These are phyloP conservation scores for Lipotes vexillifer DNA, from an alignment of 2,113 vertebrate species.

Conservation along the genomic window DNA sequence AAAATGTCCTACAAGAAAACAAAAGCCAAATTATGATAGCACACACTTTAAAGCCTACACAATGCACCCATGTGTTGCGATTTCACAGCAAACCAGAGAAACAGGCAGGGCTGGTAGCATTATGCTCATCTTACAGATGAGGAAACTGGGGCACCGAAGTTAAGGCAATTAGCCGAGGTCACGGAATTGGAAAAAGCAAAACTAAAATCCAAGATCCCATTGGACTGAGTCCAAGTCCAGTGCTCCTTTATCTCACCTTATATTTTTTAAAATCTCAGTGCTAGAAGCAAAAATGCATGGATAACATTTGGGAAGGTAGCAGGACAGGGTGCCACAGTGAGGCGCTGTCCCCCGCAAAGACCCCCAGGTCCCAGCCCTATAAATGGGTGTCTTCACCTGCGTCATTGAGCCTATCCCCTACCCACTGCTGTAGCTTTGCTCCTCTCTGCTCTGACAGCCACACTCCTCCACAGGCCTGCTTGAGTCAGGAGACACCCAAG, in stretches of 20 bases:
- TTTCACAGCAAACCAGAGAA: neutral
- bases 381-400: neutral
- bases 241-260: neutral
- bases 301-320: neutral
- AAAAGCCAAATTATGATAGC: neutral
- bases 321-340: neutral
- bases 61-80: accelerated
- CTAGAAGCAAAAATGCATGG: neutral
- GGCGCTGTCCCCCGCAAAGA: neutral
- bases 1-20: neutral
- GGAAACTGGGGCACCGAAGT: neutral
- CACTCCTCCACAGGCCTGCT: neutral
- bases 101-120: no score
- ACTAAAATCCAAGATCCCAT: neutral
- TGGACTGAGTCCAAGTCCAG: neutral
- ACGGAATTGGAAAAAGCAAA: neutral
- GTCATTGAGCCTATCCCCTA: neutral
- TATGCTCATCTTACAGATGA: neutral
- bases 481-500: neutral
- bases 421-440: neutral
- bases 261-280: neutral
- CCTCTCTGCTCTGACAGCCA: neutral
- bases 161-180: neutral
- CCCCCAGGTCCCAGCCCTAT: neutral
- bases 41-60: neutral